These are phyloP conservation scores for Tenebrio molitor DNA, from an alignment of 1,140 invertebrate genomes.

Conservation along the genomic window DNA sequence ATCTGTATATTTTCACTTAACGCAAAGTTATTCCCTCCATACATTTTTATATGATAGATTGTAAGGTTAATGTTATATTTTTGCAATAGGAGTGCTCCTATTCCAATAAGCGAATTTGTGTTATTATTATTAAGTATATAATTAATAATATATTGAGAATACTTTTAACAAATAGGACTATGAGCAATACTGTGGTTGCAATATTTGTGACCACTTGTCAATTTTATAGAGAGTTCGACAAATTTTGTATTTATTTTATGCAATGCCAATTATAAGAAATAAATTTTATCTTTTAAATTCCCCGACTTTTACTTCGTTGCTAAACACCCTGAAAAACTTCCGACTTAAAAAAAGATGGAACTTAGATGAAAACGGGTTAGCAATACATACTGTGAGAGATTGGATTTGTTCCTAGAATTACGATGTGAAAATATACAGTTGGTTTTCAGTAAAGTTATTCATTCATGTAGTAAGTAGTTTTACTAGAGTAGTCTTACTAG, in stretches of 20 bases:
- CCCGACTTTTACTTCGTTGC: background rate
- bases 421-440: no score
- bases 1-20: slow-evolving; percentile 59
- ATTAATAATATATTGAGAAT: slow-evolving; percentile 49
- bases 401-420: no score
- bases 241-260: slow-evolving; percentile 65
- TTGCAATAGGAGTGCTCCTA: slow-evolving; percentile 58
- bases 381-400: no score
- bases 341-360: no score
- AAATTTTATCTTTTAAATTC: slow-evolving; percentile 51
- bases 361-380: no score
- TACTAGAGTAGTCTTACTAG: no score
- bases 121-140: slow-evolving; percentile 63
- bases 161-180: slow-evolving; percentile 37
- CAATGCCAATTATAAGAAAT: slow-evolving; percentile 62
- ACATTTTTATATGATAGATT: slow-evolving; percentile 58
- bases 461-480: no score
- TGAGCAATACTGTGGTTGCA: slow-evolving; percentile 55
- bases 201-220: slow-evolving; percentile 62
- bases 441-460: no score
- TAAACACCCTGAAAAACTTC: no score
- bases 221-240: slow-evolving; percentile 62
- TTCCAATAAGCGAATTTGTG: slow-evolving; percentile 63
- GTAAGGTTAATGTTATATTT: slow-evolving; percentile 58
- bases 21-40: slow-evolving; percentile 64